Evolutionary conservation across 2,113 vertebrate species (phyloP).

Genomic region (Heptranchias perlo): DNA sequence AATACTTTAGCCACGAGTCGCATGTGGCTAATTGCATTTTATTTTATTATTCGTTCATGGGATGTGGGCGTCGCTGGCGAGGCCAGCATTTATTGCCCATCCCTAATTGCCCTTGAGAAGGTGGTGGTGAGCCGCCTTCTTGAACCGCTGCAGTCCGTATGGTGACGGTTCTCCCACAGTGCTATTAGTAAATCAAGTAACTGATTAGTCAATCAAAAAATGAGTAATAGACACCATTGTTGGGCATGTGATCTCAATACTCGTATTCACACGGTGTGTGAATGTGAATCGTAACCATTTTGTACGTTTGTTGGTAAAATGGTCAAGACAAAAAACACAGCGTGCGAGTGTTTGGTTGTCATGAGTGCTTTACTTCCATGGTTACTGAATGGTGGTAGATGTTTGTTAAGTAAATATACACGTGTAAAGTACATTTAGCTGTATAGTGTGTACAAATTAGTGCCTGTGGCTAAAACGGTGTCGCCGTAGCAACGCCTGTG

Average conservation of each 20-base stretch:
- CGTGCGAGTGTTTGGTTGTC: background rate
- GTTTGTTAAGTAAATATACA: background rate
- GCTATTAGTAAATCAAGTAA: no score
- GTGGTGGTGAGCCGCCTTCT: no score
- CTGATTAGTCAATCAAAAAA: background rate
- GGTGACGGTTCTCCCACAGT: no score
- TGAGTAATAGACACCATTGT: background rate
- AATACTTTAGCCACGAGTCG: background rate
- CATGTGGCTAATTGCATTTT: background rate
- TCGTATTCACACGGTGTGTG: background rate
- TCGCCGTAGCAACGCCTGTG: background rate
- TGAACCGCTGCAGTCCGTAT: no score
- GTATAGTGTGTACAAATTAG: background rate
- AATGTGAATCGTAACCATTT: background rate
- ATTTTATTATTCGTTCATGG: no score
- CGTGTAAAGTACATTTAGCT: background rate
- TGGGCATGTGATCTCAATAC: background rate
- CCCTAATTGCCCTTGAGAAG: no score
- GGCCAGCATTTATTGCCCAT: no score
- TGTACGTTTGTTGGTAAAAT: background rate
- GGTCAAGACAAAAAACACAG: background rate
- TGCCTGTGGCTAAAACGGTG: background rate
- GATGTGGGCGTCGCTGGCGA: no score
- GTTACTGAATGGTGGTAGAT: background rate
- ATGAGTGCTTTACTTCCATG: background rate